Conservation (phyloP, 2,797 vertebrate genomes). For the Molossus molossus region DNA sequence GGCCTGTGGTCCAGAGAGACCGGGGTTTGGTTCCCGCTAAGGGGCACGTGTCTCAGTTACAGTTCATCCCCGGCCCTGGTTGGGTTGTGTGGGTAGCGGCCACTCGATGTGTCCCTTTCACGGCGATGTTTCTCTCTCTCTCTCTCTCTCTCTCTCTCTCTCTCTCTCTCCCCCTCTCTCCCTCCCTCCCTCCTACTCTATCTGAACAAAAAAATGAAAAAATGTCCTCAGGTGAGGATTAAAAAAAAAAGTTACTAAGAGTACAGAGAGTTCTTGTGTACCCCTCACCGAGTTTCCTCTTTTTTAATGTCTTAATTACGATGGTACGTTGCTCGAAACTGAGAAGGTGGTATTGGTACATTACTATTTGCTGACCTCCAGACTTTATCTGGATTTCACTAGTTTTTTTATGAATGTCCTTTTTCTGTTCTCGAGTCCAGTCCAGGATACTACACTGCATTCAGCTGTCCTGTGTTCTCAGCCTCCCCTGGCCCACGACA, state of each 20-base stretch:
- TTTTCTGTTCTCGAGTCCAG: neutral
- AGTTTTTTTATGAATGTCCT: neutral
- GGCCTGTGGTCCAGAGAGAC: too few relatives aligned
- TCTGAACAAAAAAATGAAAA: too few relatives aligned
- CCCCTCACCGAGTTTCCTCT: neutral
- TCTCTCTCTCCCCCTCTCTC: too few relatives aligned
- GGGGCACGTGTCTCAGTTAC: too few relatives aligned
- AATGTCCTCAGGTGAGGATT: too few relatives aligned
- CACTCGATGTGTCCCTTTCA: too few relatives aligned
- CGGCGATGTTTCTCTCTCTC: too few relatives aligned
- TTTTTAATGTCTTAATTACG: neutral
- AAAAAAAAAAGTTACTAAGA: neutral
- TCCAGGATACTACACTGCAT: accelerated
- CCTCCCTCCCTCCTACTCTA: too few relatives aligned
- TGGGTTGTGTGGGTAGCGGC: too few relatives aligned
- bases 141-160: too few relatives aligned
- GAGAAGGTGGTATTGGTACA: neutral
- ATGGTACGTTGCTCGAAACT: neutral
- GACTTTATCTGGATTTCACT: neutral
- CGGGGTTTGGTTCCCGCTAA: too few relatives aligned
- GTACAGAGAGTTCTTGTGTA: neutral
- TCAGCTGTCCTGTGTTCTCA: accelerated
- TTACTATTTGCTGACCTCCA: accelerated
- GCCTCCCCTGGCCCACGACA: neutral
- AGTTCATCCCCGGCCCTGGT: too few relatives aligned